phyloP scores from a whole-genome alignment of 1,140 invertebrate species.

The Drosophila melanica region DNA sequence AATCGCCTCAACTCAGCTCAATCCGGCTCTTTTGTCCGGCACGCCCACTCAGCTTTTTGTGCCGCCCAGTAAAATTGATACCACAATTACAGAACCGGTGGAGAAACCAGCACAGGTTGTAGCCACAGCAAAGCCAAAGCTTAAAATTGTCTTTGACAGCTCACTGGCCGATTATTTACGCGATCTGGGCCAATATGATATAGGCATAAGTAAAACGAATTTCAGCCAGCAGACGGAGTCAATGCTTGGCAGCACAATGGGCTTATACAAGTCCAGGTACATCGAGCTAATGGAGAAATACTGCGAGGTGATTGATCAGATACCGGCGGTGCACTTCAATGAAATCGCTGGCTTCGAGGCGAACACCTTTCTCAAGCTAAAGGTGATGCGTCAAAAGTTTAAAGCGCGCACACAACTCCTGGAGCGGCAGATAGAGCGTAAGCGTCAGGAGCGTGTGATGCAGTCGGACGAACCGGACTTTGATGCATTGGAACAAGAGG shows the following conservation, averaged over 20 bases:
- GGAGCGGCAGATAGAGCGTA: conserved; percentile 58
- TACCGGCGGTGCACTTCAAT: conserved; percentile 72
- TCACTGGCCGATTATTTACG: conserved; percentile 64
- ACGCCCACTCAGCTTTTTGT: neutral
- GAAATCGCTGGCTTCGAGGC: conserved; percentile 70
- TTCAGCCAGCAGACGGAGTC: conserved; percentile 47
- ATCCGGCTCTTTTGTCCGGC: neutral
- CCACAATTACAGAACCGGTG: neutral
- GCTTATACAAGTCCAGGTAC: conserved; percentile 61
- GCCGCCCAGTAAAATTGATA: neutral
- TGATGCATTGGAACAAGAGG: conserved; percentile 55
- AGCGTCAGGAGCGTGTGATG: conserved; percentile 21
- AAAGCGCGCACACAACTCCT: conserved; percentile 73
- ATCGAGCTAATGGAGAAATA: conserved; percentile 79
- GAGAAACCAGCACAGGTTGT: neutral
- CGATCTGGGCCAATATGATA: conserved; percentile 66
- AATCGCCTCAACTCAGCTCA: no score
- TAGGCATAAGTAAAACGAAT: conserved; percentile 57
- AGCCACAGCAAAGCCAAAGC: conserved; percentile 37
- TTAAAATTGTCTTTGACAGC: conserved; percentile 70
- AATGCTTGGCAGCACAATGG: conserved; percentile 36
- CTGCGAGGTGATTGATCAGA: conserved; percentile 76
- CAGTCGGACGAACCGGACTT: conserved; percentile 29
- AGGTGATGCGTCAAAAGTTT: conserved; percentile 76
- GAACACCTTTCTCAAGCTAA: conserved; percentile 74